Base-by-base conservation (phyloP, 2,113 vertebrate species). In the Probosciger aterrimus region DNA sequence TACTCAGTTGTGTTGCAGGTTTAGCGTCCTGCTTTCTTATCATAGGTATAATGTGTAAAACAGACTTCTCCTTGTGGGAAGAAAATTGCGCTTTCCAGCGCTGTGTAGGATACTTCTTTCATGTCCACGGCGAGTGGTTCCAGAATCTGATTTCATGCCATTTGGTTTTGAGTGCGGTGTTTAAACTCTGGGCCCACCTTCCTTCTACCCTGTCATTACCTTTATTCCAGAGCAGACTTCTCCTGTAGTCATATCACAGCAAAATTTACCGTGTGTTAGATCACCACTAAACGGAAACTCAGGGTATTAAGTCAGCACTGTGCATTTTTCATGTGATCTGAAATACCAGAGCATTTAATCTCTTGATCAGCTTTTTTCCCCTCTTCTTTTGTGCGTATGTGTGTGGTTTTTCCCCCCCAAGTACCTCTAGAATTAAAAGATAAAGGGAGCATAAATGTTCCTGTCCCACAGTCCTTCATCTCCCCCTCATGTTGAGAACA, bases 271-370 rank as follows among this genome's bases (percentile, higher is more conserved):
- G 0, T 13, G 4, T 43, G 4, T 46, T 59, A 53, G 22, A 63
- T 65, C 39, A 65, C 13, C 46, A 9, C 77, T 82, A 18, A 78
- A 60, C 9, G n/a, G 69, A 86, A 78, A 69, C 49, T 74, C 47
- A 37, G 39, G 7, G 17, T 44, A 69, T 88, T 77, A 79, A 89
- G 22, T 71, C 39, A 83, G 77, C 90, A 73, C 44, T 67, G 11
- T 83, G 69, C 10, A 19, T 93, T 94, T 95, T 93, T 86, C 79
- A 82, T 0, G 0, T 78, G 82, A 47, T 79, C 69, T 88, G 60
- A 95, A 95, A 88, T 81, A 55, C 55, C 83, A 88, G 16, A 71
- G 77, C 35, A n/a, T 88, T 92, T 96, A 93, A 91, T 92, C 95
- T 84, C 69, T 88, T 92, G 79, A 95, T 96, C 85, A 78, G 64